Evolutionary conservation across 2,113 vertebrate genomes (phyloP).

Genomic region (Poecile atricapillus): DNA sequence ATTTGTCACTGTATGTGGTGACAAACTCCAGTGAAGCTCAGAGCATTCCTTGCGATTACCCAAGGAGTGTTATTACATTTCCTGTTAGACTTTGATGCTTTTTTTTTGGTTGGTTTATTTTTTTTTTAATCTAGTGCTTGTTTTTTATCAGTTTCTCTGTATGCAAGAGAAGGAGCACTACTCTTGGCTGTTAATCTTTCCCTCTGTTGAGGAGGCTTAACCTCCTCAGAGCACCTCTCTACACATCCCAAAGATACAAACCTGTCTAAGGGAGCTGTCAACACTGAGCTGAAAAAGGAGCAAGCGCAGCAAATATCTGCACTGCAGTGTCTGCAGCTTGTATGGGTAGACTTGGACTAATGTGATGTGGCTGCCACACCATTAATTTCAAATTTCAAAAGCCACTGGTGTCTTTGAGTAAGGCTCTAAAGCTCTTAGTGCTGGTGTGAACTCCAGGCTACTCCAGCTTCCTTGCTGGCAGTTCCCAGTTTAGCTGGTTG

Average conservation of each 20-base stretch:
- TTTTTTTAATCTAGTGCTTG: not conserved
- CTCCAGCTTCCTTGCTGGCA: not conserved
- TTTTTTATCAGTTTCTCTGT: not conserved
- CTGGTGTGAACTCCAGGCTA: fast-evolving
- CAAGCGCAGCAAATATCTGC: not conserved
- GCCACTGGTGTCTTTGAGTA: not conserved
- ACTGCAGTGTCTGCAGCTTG: not conserved
- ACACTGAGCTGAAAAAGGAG: not conserved
- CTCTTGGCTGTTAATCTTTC: not conserved
- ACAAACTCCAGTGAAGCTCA: not conserved
- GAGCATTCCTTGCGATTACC: not conserved
- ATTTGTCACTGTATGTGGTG: constrained; percentile 5
- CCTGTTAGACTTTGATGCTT: not conserved
- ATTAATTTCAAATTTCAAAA: not conserved
- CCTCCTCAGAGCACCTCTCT: not conserved
- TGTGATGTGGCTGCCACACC: not conserved
- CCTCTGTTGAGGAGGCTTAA: not conserved
- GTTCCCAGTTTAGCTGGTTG: not conserved
- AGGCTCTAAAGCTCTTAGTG: not conserved
- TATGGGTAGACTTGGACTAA: not conserved
- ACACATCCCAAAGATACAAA: not conserved
- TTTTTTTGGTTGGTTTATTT: not conserved
- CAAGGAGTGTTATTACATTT: not conserved
- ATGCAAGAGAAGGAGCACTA: not conserved
- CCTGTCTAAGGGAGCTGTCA: not conserved